These are phyloP conservation scores for Rhodophaea formosa DNA, from an alignment of 2,888 invertebrate genomes.

Conservation along the genomic window DNA sequence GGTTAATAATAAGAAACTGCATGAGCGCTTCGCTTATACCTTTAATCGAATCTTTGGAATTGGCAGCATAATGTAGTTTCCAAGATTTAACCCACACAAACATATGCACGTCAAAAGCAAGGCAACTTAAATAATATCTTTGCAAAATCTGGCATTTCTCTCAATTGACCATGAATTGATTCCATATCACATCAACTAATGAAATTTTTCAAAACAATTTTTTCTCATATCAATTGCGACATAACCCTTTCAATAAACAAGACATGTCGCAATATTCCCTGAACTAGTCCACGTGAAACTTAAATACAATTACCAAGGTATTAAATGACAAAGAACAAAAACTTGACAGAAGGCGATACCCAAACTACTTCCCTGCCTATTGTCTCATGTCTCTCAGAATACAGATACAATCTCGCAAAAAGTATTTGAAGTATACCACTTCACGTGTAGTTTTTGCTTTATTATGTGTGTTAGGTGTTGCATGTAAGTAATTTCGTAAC, in stretches of 20 bases:
- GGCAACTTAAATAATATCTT: no score
- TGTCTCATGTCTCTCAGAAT: slow-evolving; percentile 1
- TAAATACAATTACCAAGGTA: not conserved
- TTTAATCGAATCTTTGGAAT: no score
- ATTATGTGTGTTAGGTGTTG: not conserved
- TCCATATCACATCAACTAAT: no score
- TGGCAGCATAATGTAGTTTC: no score
- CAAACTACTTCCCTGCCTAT: slow-evolving; percentile 6
- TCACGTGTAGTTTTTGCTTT: not conserved
- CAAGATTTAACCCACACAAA: no score
- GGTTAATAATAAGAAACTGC: no score
- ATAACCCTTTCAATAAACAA: not conserved
- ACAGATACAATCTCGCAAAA: slow-evolving; percentile 1
- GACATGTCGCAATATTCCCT: slow-evolving; percentile 6
- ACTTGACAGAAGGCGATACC: not conserved
- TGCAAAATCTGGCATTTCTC: no score
- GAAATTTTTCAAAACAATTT: no score
- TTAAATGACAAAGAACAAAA: not conserved
- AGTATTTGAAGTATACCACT: not conserved
- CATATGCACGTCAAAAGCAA: no score
- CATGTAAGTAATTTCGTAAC: not conserved
- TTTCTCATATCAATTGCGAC: not conserved
- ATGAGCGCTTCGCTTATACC: no score
- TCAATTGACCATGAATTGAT: no score
- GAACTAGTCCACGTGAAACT: not conserved